Conservation (phyloP, 2,797 vertebrate genomes). For the Pempheris klunzingeri region DNA sequence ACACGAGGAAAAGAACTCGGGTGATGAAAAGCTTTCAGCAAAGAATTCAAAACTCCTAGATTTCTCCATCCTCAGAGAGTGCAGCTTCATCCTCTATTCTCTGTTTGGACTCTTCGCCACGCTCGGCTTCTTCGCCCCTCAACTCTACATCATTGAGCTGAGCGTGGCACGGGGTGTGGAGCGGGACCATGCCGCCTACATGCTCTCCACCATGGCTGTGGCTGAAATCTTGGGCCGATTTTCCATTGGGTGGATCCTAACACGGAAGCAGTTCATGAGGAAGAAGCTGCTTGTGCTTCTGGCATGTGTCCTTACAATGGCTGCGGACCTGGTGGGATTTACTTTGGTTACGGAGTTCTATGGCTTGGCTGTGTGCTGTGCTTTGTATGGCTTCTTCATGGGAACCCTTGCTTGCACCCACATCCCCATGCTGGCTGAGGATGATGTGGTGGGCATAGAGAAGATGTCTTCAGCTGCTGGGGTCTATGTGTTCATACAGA, state of each 20-base stretch:
- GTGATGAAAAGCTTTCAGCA: constrained; percentile 33
- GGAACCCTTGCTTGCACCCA: constrained; percentile 92
- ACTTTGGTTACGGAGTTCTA: constrained; percentile 90
- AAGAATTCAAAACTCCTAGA: constrained; percentile 84
- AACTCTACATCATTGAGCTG: constrained; percentile 93
- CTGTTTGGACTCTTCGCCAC: constrained; percentile 97
- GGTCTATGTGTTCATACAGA: constrained; percentile 96
- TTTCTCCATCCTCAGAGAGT: constrained; percentile 91
- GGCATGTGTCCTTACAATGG: constrained; percentile 85
- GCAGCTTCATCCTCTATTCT: constrained; percentile 93
- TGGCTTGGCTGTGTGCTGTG: constrained; percentile 90
- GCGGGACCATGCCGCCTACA: constrained; percentile 87
- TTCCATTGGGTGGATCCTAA: constrained; percentile 89
- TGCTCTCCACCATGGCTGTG: constrained; percentile 92
- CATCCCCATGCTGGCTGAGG: constrained; percentile 95
- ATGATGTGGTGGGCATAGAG: constrained; percentile 93
- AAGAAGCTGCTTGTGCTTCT: constrained; percentile 93
- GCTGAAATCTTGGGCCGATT: constrained; percentile 92
- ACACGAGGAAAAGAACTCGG: constrained; percentile 9
- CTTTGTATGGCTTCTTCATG: constrained; percentile 92
- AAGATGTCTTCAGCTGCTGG: constrained; percentile 95
- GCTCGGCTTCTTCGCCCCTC: constrained; percentile 95
- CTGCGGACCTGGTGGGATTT: constrained; percentile 89
- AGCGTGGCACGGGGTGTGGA: constrained; percentile 89
- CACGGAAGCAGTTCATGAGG: constrained; percentile 76